phyloP scores from a whole-genome alignment of 1,140 invertebrate species.

The Temnothorax nylanderi region DNA sequence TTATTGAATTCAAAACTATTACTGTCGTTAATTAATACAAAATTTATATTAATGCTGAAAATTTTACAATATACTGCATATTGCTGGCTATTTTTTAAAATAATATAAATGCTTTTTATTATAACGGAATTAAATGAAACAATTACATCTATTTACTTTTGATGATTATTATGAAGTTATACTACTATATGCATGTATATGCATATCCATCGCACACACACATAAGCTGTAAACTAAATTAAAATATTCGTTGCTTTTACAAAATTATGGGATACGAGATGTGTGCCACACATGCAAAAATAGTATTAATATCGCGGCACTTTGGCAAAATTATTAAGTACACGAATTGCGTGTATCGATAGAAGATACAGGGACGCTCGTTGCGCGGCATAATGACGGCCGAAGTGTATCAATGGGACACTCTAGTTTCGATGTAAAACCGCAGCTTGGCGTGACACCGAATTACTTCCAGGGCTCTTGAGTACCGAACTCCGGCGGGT shows the following conservation, averaged over 20 bases:
- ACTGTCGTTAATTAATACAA: background rate
- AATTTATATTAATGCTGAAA: background rate
- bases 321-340: slow-evolving; percentile 7
- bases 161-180: background rate
- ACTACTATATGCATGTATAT: background rate
- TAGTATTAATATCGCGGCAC: background rate
- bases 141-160: background rate
- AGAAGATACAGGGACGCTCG: slow-evolving; percentile 13
- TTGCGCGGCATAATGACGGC: slow-evolving; percentile 31
- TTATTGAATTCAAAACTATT: background rate
- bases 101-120: slow-evolving; percentile 7
- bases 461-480: slow-evolving; percentile 80
- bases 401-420: slow-evolving; percentile 69
- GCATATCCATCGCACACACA: background rate
- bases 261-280: slow-evolving; percentile 11
- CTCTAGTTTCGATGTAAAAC: slow-evolving; percentile 81
- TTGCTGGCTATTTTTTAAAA: background rate
- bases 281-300: background rate
- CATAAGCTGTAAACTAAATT: background rate
- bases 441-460: slow-evolving; percentile 82
- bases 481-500: slow-evolving; percentile 44
- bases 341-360: slow-evolving; percentile 10
- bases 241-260: slow-evolving; percentile 21
- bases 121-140: background rate
- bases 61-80: background rate